These are phyloP conservation scores for Abramis brama DNA, from an alignment of 2,113 vertebrate genomes.

Conservation along the genomic window DNA sequence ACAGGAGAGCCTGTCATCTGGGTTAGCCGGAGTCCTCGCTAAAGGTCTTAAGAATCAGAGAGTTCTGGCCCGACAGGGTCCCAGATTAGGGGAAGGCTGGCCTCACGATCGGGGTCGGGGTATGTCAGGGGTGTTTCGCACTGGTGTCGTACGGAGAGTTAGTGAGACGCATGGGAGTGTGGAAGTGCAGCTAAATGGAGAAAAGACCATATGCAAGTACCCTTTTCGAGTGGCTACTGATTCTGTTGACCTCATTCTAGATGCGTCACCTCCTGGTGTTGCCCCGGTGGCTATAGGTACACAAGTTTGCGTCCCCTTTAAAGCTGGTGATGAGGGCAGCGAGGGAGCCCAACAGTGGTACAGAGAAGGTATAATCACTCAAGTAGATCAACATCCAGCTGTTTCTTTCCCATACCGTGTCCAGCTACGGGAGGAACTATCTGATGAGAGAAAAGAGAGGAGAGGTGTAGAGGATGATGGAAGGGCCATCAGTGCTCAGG, in stretches of 20 bases:
- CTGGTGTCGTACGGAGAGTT: conserved; percentile 85
- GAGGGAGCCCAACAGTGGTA: conserved; percentile 77
- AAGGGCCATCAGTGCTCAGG: conserved; percentile 65
- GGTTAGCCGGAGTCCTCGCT: conserved; percentile 75
- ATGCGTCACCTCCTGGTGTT: conserved; percentile 78
- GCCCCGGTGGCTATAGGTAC: conserved; percentile 78
- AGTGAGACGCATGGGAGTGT: conserved; percentile 80
- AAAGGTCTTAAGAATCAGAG: conserved; percentile 84
- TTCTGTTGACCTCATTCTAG: conserved; percentile 80
- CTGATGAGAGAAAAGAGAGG: conserved; percentile 60
- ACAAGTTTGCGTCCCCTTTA: conserved; percentile 81
- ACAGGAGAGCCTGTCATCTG: conserved; percentile 62
- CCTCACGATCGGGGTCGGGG: conserved; percentile 59
- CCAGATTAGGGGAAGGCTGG: conserved; percentile 64
- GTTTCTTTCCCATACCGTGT: conserved; percentile 85
- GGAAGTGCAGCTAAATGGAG: conserved; percentile 84
- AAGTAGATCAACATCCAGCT: conserved; percentile 82
- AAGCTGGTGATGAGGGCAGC: conserved; percentile 63
- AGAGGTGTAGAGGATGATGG: conserved; percentile 57
- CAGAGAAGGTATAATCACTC: conserved; percentile 82
- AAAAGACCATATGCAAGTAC: conserved; percentile 80
- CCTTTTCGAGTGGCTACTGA: conserved; percentile 74
- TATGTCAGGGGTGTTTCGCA: conserved; percentile 73
- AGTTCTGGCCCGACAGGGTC: conserved; percentile 78
- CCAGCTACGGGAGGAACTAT: conserved; percentile 69